Evolutionary conservation across 2,888 invertebrate genomes (phyloP).

Genomic region (Hemithea aestivaria): DNA sequence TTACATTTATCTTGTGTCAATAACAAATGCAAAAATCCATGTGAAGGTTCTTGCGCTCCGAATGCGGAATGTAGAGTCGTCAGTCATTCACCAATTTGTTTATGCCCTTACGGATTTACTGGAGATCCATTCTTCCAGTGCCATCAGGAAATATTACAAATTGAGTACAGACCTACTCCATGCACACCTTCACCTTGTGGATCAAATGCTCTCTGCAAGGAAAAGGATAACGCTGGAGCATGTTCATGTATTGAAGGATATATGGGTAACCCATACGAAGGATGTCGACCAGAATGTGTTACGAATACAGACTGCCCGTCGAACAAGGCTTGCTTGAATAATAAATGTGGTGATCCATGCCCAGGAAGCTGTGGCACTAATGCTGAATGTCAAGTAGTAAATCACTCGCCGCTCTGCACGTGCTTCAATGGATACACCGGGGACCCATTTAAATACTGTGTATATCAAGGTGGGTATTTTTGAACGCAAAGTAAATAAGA

Average conservation of each 20-base stretch:
- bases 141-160: slow-evolving; percentile 49
- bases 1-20: slow-evolving; percentile 84
- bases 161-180: slow-evolving; percentile 66
- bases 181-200: slow-evolving; percentile 83
- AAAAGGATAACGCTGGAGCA: slow-evolving; percentile 79
- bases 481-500: too few species aligned
- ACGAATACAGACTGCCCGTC: slow-evolving; percentile 86
- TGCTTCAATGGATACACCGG: slow-evolving; percentile 85
- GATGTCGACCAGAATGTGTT: slow-evolving; percentile 86
- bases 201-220: slow-evolving; percentile 81
- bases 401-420: slow-evolving; percentile 83
- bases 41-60: slow-evolving; percentile 84
- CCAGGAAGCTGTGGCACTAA: slow-evolving; percentile 88
- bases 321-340: slow-evolving; percentile 83
- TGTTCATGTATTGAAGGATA: slow-evolving; percentile 86
- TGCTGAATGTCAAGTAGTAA: slow-evolving; percentile 85
- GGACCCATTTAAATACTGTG: slow-evolving; percentile 85
- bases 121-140: slow-evolving; percentile 89
- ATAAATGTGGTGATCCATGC: slow-evolving; percentile 87
- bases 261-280: slow-evolving; percentile 88
- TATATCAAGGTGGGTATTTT: slow-evolving; percentile 58
- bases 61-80: slow-evolving; percentile 88
- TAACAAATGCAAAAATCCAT: slow-evolving; percentile 88
- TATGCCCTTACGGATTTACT: slow-evolving; percentile 82
- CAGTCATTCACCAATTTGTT: slow-evolving; percentile 87